phyloP scores from a whole-genome alignment of 2,113 vertebrate species.

The Amblyopsis rosae region DNA sequence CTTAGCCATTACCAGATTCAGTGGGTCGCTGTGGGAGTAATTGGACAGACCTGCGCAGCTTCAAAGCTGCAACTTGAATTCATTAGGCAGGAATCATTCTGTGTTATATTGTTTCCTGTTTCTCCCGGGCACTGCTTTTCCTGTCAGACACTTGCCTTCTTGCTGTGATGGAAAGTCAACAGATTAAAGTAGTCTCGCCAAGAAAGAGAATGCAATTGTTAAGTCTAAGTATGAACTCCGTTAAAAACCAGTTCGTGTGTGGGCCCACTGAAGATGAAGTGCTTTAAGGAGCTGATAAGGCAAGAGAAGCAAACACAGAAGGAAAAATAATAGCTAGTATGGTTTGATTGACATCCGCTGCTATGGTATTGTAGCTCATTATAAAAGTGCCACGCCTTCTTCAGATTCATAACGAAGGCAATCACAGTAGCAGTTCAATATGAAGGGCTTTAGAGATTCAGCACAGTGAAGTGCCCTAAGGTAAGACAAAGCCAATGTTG shows the following conservation, averaged over 20 bases:
- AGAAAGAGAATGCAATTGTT: neutral
- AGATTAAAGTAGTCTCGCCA: neutral
- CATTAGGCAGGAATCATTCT: slow-evolving; percentile 17
- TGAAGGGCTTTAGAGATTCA: neutral
- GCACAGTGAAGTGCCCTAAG: neutral
- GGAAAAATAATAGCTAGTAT: neutral
- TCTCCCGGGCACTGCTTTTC: neutral
- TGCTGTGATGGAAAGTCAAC: neutral
- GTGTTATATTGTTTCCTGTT: slow-evolving; percentile 13
- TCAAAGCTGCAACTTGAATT: slow-evolving; percentile 24
- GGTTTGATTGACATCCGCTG: neutral
- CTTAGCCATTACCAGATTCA: slow-evolving; percentile 45
- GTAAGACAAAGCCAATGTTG: neutral
- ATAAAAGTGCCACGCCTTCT: neutral
- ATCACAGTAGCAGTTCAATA: neutral
- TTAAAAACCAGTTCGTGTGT: neutral
- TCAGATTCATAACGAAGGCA: neutral
- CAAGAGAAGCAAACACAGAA: neutral
- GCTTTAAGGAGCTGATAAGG: neutral
- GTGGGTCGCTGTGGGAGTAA: slow-evolving; percentile 38
- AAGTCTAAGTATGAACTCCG: neutral
- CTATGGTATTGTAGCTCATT: slow-evolving; percentile 6
- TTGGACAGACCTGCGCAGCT: slow-evolving; percentile 29
- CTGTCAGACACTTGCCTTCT: neutral
- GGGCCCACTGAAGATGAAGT: neutral